Percentiles rank a stretch among this genome's conserved stretches.
Conservation (phyloP, 2,113 vertebrate species). For the Delphinus delphis region DNA sequence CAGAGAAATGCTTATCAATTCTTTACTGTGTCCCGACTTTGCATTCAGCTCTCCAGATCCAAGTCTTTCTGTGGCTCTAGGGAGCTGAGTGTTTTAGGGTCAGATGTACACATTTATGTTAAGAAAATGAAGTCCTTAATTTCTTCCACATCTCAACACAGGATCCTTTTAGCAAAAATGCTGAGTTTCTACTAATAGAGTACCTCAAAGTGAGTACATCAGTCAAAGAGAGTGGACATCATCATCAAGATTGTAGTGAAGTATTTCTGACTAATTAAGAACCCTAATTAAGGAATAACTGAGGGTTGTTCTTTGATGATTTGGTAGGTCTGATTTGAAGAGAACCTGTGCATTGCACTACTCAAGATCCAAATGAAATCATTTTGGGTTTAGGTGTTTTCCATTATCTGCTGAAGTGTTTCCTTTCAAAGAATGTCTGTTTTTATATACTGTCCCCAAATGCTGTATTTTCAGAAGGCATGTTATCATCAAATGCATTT, state of each 20-base stretch:
- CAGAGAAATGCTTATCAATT: not conserved
- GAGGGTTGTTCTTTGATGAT: not conserved
- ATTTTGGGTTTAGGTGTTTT: conserved; percentile 17
- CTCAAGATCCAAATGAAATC: not conserved
- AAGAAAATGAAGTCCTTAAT: not conserved
- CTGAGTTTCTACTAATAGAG: not conserved
- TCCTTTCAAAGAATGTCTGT: conserved; percentile 13
- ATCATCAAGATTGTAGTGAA: not conserved
- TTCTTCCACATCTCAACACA: not conserved
- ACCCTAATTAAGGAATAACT: not conserved
- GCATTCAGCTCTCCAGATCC: no score
- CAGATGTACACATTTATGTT: not conserved
- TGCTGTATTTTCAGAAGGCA: not conserved
- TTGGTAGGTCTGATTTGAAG: not conserved
- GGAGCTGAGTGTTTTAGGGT: not conserved
- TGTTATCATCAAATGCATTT: conserved; percentile 34
- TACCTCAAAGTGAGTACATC: not conserved
- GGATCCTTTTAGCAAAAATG: not conserved
- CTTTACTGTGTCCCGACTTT: not conserved
- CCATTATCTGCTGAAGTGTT: not conserved
- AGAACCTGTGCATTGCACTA: not conserved
- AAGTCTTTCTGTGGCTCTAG: not conserved
- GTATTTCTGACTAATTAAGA: conserved; percentile 30
- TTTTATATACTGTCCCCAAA: not conserved
- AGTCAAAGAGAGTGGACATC: not conserved